These are phyloP conservation scores for Kryphioiulus occultus DNA, from an alignment of 2,888 invertebrate species.

Conservation along the genomic window DNA sequence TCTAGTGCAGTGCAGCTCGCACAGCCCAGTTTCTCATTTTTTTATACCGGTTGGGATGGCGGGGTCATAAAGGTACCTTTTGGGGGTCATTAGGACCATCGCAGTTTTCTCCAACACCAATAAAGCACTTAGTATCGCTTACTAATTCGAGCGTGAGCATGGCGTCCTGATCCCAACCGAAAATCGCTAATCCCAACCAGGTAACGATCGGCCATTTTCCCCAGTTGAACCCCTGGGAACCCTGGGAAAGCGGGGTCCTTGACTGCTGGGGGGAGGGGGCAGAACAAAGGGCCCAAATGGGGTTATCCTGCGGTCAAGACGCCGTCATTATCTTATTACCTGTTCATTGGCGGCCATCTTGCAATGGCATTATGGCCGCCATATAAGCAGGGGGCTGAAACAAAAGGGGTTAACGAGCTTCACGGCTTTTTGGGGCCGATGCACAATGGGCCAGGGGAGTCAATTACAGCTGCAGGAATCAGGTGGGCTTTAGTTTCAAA, in stretches of 20 bases:
- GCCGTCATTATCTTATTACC: constrained; percentile 10
- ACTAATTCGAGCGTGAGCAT: neutral
- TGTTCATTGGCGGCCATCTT: constrained; percentile 11
- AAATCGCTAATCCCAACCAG: neutral
- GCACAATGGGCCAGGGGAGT: neutral
- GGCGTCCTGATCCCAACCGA: neutral
- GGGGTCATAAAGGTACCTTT: neutral
- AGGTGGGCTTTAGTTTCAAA: constrained; percentile 1
- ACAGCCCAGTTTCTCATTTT: no score
- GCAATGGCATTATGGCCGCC: neutral
- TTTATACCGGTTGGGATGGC: neutral
- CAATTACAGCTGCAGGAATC: constrained; percentile 35
- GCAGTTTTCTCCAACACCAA: neutral
- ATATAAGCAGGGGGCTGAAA: neutral
- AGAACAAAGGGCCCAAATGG: neutral
- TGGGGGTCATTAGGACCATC: neutral
- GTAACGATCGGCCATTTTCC: neutral
- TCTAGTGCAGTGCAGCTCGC: no score
- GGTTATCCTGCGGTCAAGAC: constrained; percentile 25
- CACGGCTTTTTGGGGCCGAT: no score
- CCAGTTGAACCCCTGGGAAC: neutral
- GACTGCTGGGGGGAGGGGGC: neutral
- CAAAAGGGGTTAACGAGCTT: no score
- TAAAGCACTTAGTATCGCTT: constrained; percentile 25
- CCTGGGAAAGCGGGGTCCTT: neutral